phyloP scores from a whole-genome alignment of 2,888 invertebrate species.

The Scelioninae gen. 1 region DNA sequence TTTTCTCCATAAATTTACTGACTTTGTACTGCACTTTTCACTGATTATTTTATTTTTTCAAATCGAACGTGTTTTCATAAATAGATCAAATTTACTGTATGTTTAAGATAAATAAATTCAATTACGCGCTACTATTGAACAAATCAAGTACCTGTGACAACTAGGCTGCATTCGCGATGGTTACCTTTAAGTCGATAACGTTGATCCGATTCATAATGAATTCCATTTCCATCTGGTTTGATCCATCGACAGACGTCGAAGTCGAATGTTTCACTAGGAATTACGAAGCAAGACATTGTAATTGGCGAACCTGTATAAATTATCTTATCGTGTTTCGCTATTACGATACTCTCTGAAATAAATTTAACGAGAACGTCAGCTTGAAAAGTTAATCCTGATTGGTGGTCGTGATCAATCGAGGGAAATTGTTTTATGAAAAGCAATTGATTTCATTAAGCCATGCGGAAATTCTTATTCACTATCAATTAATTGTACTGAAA shows the following conservation, averaged over 20 bases:
- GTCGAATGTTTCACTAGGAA: constrained; percentile 72
- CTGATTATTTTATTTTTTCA: too few species aligned
- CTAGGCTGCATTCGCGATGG: constrained; percentile 73
- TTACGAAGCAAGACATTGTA: constrained; percentile 73
- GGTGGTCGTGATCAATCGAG: constrained; percentile 39
- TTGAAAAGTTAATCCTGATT: constrained; percentile 54
- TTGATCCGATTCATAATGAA: constrained; percentile 70
- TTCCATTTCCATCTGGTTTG: constrained; percentile 78
- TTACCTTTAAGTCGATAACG: constrained; percentile 69
- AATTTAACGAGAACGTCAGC: constrained; percentile 41
- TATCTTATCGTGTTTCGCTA: constrained; percentile 68
- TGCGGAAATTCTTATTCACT: too few species aligned
- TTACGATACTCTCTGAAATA: constrained; percentile 72
- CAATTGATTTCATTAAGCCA: constrained; percentile 17
- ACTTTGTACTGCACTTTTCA: too few species aligned
- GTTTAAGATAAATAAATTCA: constrained; percentile 49
- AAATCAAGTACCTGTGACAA: constrained; percentile 72
- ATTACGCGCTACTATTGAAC: constrained; percentile 21
- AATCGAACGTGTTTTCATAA: too few species aligned
- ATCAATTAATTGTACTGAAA: too few species aligned
- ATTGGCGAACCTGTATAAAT: constrained; percentile 56
- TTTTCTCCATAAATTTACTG: too few species aligned
- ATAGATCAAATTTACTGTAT: constrained; percentile 4
- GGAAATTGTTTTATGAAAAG: constrained; percentile 34
- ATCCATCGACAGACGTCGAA: constrained; percentile 80